These are phyloP conservation scores for Malacoctenus gilli DNA, from an alignment of 2,797 vertebrate species.

Conservation along the genomic window DNA sequence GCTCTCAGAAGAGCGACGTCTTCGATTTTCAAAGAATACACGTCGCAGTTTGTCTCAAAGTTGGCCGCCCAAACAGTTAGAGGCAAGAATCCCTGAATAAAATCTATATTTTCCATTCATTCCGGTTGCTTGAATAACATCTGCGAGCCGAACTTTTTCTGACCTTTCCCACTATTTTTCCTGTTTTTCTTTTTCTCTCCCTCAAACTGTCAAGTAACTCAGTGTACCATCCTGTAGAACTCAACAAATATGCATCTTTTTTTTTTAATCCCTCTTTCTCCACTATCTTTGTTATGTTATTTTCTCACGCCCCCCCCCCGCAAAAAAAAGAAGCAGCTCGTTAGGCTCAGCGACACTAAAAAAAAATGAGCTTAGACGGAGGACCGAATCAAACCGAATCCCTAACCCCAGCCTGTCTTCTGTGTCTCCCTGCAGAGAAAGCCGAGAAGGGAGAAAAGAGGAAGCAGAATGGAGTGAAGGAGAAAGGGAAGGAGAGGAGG, in stretches of 20 bases:
- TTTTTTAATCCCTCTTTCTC: conserved; percentile 1
- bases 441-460: conserved; percentile 84
- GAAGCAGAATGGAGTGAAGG: conserved; percentile 87
- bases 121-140: too few relatives aligned
- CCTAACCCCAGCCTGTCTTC: conserved; percentile 47
- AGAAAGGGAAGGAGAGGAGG: conserved; percentile 86
- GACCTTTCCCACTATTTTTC: too few relatives aligned
- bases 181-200: not conserved
- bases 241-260: not conserved
- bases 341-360: conserved; percentile 9
- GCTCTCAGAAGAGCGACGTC: too few relatives aligned
- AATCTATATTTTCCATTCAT: too few relatives aligned
- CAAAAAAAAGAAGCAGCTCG: conserved; percentile 1
- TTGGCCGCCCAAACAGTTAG: too few relatives aligned
- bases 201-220: not conserved
- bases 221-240: too few relatives aligned
- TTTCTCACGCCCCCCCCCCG: conserved; percentile 12
- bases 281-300: too few relatives aligned
- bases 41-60: too few relatives aligned
- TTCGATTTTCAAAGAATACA: too few relatives aligned
- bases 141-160: too few relatives aligned
- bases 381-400: conserved; percentile 33
- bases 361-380: conserved; percentile 25
- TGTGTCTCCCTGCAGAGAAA: conserved; percentile 83
- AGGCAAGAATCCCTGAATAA: too few relatives aligned